These are phyloP conservation scores for Galeruca laticollis DNA, from an alignment of 2,888 invertebrate genomes.

Conservation along the genomic window DNA sequence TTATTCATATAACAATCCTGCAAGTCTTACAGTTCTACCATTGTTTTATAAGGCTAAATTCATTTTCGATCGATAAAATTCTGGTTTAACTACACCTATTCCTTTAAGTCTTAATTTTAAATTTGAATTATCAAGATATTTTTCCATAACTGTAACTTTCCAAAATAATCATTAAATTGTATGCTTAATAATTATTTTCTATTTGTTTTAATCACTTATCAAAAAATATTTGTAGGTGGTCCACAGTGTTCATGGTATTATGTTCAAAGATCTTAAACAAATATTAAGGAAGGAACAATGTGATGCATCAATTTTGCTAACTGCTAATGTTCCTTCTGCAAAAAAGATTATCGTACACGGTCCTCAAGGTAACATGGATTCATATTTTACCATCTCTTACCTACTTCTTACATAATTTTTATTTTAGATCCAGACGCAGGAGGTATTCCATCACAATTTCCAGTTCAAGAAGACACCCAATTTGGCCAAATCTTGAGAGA, in stretches of 20 bases:
- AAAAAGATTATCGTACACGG: conserved; percentile 99
- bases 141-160: too few relatives aligned
- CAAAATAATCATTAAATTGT: too few relatives aligned
- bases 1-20: too few relatives aligned
- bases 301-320: conserved; percentile 96
- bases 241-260: conserved; percentile 98
- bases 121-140: too few relatives aligned
- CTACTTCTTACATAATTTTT: not conserved
- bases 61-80: too few relatives aligned
- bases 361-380: conserved; percentile 72
- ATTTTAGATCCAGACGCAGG: conserved; percentile 83
- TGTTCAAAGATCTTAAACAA: conserved; percentile 99
- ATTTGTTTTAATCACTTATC: too few relatives aligned
- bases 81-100: too few relatives aligned
- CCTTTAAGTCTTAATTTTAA: too few relatives aligned
- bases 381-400: not conserved
- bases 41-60: too few relatives aligned
- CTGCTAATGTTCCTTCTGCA: conserved; percentile 98
- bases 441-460: conserved; percentile 98
- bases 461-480: conserved; percentile 97
- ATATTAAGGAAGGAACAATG: conserved; percentile 98
- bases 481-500: conserved; percentile 95
- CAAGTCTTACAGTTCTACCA: too few relatives aligned
- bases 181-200: too few relatives aligned
- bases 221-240: conserved; percentile 78